Percentiles rank a stretch among this genome's conserved stretches.
Conservation (phyloP, 2,113 vertebrate genomes). For the Mormyrus iriodes region DNA sequence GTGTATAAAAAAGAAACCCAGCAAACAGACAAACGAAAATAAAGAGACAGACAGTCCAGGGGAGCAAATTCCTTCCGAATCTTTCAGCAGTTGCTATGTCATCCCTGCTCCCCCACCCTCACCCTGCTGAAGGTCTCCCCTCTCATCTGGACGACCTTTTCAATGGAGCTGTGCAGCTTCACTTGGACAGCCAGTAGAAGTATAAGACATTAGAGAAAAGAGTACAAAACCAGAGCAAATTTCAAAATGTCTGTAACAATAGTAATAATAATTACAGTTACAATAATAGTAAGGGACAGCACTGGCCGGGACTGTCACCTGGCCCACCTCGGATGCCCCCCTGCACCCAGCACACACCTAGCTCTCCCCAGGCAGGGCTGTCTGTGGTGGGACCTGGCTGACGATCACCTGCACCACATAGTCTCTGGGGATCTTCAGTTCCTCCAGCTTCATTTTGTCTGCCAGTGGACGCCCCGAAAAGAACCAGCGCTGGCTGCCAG, state of each 20-base stretch:
- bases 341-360: conserved; percentile 43
- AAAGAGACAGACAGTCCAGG: neutral
- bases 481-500: conserved; percentile 87
- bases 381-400: conserved; percentile 78
- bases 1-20: neutral
- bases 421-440: conserved; percentile 95
- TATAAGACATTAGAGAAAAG: neutral
- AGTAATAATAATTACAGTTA: neutral
- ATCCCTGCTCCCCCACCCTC: neutral
- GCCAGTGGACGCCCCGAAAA: conserved; percentile 93
- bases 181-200: neutral
- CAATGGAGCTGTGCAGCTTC: neutral
- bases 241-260: neutral
- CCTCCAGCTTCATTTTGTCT: conserved; percentile 91
- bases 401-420: conserved; percentile 97
- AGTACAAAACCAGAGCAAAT: conserved; percentile 12
- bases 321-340: neutral
- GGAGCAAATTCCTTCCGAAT: neutral
- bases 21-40: neutral
- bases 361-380: conserved; percentile 78
- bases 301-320: neutral
- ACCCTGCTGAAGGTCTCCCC: neutral
- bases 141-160: neutral
- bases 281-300: neutral
- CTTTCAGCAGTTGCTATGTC: neutral